phyloP scores from a whole-genome alignment of 2,113 vertebrate species.

The Megatriorchis doriae region DNA sequence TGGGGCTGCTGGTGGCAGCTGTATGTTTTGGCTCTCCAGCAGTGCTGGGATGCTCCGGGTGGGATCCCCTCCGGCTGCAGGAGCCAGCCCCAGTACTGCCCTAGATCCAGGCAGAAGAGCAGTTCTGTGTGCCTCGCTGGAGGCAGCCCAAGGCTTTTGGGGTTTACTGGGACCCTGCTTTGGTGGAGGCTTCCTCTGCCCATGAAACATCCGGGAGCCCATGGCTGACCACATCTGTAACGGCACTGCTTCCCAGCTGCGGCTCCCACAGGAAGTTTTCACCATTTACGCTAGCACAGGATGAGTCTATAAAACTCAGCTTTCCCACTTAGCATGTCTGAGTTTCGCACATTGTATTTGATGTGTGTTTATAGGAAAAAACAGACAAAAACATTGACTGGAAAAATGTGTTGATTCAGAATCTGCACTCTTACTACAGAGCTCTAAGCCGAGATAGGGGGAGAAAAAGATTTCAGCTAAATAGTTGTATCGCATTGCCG shows the following conservation, averaged over 20 bases:
- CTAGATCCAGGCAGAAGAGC: neutral
- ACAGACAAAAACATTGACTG: conserved; percentile 38
- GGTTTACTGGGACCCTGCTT: neutral
- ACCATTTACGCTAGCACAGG: neutral
- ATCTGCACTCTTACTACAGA: neutral
- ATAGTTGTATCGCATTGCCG: neutral
- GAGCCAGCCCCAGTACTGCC: neutral
- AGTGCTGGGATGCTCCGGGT: neutral
- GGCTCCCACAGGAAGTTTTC: neutral
- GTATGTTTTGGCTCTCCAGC: neutral
- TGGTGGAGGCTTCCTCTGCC: neutral
- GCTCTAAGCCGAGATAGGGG: neutral
- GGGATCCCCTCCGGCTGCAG: neutral
- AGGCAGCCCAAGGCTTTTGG: neutral
- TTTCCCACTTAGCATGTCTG: conserved; percentile 5
- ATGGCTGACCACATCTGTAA: neutral
- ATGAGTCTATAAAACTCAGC: neutral
- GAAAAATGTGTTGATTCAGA: neutral
- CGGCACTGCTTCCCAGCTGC: neutral
- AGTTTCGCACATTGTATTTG: neutral
- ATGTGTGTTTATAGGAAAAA: conserved; percentile 35
- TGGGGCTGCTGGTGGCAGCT: neutral
- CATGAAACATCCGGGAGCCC: fast-evolving
- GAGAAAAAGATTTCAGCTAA: neutral
- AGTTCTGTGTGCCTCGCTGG: neutral